Base-by-base conservation (phyloP, 2,797 vertebrate species). In the Notolepis coatsorum region DNA sequence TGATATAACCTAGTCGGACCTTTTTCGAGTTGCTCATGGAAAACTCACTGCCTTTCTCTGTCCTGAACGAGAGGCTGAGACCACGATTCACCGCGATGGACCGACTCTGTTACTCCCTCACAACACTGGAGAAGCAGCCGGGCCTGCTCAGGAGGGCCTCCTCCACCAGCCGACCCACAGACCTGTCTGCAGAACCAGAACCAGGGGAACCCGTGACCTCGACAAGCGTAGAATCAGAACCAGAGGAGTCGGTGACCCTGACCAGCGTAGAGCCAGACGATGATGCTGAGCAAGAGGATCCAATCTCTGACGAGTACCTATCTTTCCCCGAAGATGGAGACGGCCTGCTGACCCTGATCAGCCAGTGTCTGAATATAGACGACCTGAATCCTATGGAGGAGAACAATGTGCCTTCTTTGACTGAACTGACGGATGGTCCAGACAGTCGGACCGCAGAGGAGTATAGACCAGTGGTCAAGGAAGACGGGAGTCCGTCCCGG, bases 31-130 rank as follows among this genome's bases (percentile, higher is more conserved):
- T 0, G 8, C 57, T 47, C 58, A 91, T 91, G 90, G 76, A 82
- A 3, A 80, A 59, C 51, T 46, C 31, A 9, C 59, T 64, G 31
- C n/a, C 89, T 4, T 91, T 91, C 68, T 84, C 84, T 0, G 18
- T 18, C n/a, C 77, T 91, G 39, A 91, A 91, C 6, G 75, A 86
- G 47, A 77, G 24, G 52, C 66, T 90, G 75, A 81, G 52, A 33
- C 90, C 89, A 31, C 54, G 25, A 5, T 1, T 61, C 53, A 65
- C 47, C 27, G 15, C 18, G 62, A 81, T 39, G 2, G 62, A 82
- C 0, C 75, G 64, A 53, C 68, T 89, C 38, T 61, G 58, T 75
- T 77, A 71, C 5, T 72, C 86, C 6, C 68, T 86, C 31, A 75
- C 1, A 65, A 64, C 71, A 13, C 6, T 87, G 61, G 83, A 88